phyloP scores from a whole-genome alignment of 2,797 vertebrate genomes.

The Diceros bicornis region DNA sequence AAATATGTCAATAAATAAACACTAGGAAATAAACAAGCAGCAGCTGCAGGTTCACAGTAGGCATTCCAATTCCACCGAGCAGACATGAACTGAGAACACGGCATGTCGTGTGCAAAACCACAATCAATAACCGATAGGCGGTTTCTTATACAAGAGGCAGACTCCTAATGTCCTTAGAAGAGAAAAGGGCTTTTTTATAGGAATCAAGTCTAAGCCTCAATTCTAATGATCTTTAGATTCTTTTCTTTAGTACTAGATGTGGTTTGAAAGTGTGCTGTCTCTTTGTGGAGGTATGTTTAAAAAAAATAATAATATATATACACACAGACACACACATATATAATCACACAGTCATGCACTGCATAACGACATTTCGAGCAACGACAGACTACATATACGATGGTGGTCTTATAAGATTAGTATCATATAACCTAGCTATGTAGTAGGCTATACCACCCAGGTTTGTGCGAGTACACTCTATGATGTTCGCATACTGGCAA shows the following conservation, averaged over 20 bases:
- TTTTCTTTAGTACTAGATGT: neutral
- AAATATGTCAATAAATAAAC: neutral
- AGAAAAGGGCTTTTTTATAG: neutral
- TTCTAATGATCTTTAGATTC: neutral
- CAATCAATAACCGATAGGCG: neutral
- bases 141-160: neutral
- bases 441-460: too few species aligned
- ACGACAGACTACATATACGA: too few species aligned
- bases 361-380: too few species aligned
- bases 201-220: neutral
- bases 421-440: too few species aligned
- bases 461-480: too few species aligned
- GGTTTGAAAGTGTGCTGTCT: neutral
- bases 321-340: neutral
- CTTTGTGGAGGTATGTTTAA: neutral
- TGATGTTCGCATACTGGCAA: too few species aligned
- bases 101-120: constrained; percentile 48
- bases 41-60: neutral
- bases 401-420: too few species aligned
- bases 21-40: constrained; percentile 19
- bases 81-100: neutral
- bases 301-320: too few species aligned
- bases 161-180: neutral
- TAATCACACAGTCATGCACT: neutral
- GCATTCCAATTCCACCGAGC: constrained; percentile 21